Conservation (phyloP, 2,113 vertebrate genomes). For the Cheirogaleus medius region DNA sequence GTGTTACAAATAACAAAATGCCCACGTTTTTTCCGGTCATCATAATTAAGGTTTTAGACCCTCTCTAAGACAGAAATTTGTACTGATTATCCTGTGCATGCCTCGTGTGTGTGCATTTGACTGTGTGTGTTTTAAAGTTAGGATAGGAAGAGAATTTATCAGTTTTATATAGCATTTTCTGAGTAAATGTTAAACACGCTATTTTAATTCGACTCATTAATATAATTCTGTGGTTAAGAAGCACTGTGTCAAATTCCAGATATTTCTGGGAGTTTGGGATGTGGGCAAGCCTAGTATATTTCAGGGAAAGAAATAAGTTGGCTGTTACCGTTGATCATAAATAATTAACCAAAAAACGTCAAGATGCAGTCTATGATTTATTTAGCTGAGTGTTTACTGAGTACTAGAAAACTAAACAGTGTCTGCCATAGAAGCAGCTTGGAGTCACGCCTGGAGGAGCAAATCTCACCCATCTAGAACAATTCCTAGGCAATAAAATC, state of each 20-base stretch:
- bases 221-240: background rate
- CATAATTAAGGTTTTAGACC: background rate
- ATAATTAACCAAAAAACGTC: background rate
- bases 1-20: background rate
- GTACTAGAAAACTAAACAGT: background rate
- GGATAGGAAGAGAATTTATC: background rate
- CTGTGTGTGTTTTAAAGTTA: background rate
- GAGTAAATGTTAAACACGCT: background rate
- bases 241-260: background rate
- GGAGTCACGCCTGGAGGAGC: background rate
- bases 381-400: background rate
- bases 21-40: background rate
- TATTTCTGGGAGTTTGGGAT: background rate
- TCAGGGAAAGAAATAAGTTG: background rate
- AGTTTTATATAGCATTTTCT: background rate
- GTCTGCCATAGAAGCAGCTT: background rate
- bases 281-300: background rate
- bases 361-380: background rate
- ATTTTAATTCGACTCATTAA: background rate
- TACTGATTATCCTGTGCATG: background rate
- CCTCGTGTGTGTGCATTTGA: accelerated
- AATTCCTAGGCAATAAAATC: background rate
- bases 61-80: background rate
- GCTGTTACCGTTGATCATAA: background rate
- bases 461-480: background rate